A percentile compares a stretch with the other conserved stretches of the same genome.
Evolutionary conservation across 2,113 vertebrate species (phyloP).

Genomic region (Sarotherodon lohbergeri): DNA sequence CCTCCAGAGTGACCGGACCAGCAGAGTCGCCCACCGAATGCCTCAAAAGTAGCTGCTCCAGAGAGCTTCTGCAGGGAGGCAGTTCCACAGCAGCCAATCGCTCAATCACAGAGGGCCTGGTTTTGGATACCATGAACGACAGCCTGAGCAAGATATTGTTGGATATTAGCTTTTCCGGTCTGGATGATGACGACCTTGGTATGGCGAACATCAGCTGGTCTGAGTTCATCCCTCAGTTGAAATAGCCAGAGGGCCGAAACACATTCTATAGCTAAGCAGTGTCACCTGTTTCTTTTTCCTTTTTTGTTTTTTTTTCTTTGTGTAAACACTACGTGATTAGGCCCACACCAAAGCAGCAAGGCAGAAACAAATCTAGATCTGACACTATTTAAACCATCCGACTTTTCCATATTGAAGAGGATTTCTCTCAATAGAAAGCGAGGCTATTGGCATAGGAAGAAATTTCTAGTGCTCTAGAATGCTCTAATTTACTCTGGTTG

Average conservation of each 20-base stretch:
- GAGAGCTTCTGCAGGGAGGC: conserved; percentile 67
- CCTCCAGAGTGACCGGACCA: neutral
- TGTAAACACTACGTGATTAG: conserved; percentile 18
- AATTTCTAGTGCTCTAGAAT: neutral
- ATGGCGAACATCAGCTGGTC: conserved; percentile 82
- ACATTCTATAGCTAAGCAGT: too few species aligned
- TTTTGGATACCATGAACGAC: conserved; percentile 90
- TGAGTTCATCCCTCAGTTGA: conserved; percentile 80
- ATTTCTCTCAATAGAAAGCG: accelerated
- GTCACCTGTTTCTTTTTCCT: neutral
- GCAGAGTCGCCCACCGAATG: conserved; percentile 30
- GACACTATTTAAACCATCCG: neutral
- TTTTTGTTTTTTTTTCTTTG: neutral
- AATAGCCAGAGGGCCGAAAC: neutral
- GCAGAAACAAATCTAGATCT: neutral
- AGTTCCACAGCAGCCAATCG: conserved; percentile 63
- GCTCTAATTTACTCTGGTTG: neutral
- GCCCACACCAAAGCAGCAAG: neutral
- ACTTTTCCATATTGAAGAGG: neutral
- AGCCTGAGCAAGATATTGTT: conserved; percentile 93
- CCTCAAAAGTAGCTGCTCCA: conserved; percentile 56
- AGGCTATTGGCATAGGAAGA: neutral
- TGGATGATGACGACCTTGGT: neutral
- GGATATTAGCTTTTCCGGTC: conserved; percentile 81
- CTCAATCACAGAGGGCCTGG: conserved; percentile 86